Conservation (phyloP, 64 coral and sea anemone species). For the Actinia equina region DNA sequence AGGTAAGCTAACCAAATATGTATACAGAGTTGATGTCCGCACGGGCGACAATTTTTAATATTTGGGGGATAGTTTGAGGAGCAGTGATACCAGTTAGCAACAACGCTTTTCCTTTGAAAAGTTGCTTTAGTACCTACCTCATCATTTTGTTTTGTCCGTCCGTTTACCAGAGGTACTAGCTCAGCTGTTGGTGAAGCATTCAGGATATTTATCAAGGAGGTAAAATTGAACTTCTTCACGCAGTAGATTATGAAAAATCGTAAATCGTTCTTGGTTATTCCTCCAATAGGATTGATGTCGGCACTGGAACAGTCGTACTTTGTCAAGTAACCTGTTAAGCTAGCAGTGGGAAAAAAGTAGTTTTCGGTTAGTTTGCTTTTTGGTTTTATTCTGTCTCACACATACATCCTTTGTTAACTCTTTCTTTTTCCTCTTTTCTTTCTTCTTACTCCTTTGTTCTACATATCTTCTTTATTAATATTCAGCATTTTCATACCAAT, state of each 20-base stretch:
- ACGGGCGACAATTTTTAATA: too few relatives aligned
- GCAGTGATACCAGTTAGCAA: too few relatives aligned
- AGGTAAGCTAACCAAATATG: too few relatives aligned
- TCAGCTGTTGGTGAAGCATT: conserved; percentile 89
- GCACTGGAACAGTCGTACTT: conserved; percentile 98
- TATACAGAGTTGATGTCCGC: too few relatives aligned
- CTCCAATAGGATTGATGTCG: conserved; percentile 94
- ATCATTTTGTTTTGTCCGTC: conserved; percentile 83
- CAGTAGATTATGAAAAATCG: conserved; percentile 91
- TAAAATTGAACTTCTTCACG: conserved; percentile 94
- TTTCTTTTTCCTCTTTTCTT: too few relatives aligned
- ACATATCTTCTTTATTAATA: too few relatives aligned
- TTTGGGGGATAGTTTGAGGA: too few relatives aligned
- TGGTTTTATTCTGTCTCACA: too few relatives aligned
- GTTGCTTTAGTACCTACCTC: conserved; percentile 43
- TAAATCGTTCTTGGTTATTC: conserved; percentile 93
- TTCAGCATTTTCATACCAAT: too few relatives aligned
- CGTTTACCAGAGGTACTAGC: conserved; percentile 78
- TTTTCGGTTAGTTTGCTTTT: too few relatives aligned
- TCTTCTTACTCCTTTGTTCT: too few relatives aligned
- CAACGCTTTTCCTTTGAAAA: conserved; percentile 49
- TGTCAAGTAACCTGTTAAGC: conserved; percentile 88
- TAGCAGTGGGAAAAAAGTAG: not conserved
- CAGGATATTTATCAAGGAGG: conserved; percentile 86
- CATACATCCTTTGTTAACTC: too few relatives aligned